Conservation (phyloP, 2,113 vertebrate species). For the Pungitius pungitius region DNA sequence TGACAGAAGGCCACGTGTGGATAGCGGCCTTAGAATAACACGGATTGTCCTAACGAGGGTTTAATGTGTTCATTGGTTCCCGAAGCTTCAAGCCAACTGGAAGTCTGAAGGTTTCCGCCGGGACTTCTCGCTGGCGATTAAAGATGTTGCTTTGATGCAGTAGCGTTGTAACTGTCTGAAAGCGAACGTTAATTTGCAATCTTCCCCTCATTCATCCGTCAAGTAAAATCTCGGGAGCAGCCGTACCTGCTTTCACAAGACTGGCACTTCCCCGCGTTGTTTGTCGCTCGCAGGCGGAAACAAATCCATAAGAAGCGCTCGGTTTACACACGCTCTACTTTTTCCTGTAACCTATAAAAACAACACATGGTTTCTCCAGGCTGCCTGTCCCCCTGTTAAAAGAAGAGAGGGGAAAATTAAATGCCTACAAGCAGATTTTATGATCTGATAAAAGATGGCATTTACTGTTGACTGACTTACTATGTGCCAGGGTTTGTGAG, state of each 20-base stretch:
- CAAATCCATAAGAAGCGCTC: slow-evolving; percentile 66
- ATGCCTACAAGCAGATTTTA: slow-evolving; percentile 81
- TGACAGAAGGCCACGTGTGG: too few relatives aligned
- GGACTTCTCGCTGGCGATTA: slow-evolving; percentile 29
- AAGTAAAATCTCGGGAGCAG: slow-evolving; percentile 70
- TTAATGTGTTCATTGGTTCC: slow-evolving; percentile 5
- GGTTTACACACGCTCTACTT: slow-evolving; percentile 63
- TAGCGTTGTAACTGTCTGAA: slow-evolving; percentile 63
- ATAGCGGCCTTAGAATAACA: not conserved
- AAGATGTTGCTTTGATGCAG: slow-evolving; percentile 57
- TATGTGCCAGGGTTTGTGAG: slow-evolving; percentile 78
- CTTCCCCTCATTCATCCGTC: slow-evolving; percentile 69
- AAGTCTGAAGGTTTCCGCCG: slow-evolving; percentile 19
- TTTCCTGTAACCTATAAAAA: slow-evolving; percentile 75
- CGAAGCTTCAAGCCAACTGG: slow-evolving; percentile 39
- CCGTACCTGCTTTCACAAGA: slow-evolving; percentile 70
- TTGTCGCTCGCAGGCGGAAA: slow-evolving; percentile 74
- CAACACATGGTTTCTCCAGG: slow-evolving; percentile 69
- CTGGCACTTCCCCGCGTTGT: slow-evolving; percentile 55
- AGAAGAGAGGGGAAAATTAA: slow-evolving; percentile 75
- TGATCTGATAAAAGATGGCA: slow-evolving; percentile 83
- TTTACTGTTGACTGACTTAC: slow-evolving; percentile 83
- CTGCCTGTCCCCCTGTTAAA: slow-evolving; percentile 74
- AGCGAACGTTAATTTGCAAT: slow-evolving; percentile 69
- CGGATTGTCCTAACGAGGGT: slow-evolving; percentile 6